These are phyloP conservation scores for Nerophis ophidion DNA, from an alignment of 2,113 vertebrate genomes.

Conservation along the genomic window DNA sequence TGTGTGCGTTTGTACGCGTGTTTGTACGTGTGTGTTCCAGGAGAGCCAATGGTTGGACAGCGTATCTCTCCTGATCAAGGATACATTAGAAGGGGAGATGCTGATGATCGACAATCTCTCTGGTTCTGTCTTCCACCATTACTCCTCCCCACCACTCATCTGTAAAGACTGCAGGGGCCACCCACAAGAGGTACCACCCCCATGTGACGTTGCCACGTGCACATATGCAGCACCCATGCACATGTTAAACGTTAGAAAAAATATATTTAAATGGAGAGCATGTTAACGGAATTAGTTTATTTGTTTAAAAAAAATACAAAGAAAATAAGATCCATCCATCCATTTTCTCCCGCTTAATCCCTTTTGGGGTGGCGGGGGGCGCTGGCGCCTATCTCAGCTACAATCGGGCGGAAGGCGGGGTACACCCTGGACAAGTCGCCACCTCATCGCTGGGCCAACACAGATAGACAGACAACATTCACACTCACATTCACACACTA, in stretches of 20 bases:
- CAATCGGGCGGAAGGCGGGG: too few species aligned
- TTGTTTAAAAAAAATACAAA: too few species aligned
- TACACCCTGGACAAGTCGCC: too few species aligned
- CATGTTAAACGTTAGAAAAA: neutral
- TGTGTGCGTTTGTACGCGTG: constrained; percentile 1
- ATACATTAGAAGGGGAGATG: constrained; percentile 97
- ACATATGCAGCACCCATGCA: neutral
- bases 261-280: too few species aligned
- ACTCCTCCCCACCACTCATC: constrained; percentile 83
- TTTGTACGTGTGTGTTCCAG: constrained; percentile 70
- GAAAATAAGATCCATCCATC: too few species aligned
- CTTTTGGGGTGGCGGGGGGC: too few species aligned
- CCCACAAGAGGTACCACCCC: constrained; percentile 84
- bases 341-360: too few species aligned
- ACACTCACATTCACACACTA: too few species aligned
- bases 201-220: constrained; percentile 6
- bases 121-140: constrained; percentile 98
- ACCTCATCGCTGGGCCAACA: too few species aligned
- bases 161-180: constrained; percentile 87
- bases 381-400: too few species aligned
- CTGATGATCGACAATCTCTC: constrained; percentile 99
- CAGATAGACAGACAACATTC: too few species aligned
- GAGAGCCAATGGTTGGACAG: constrained; percentile 99
- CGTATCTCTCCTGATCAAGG: constrained; percentile 98
- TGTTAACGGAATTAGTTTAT: too few species aligned